Conservation (phyloP, 1,140 invertebrate genomes). For the Pachypsylla venusta region DNA sequence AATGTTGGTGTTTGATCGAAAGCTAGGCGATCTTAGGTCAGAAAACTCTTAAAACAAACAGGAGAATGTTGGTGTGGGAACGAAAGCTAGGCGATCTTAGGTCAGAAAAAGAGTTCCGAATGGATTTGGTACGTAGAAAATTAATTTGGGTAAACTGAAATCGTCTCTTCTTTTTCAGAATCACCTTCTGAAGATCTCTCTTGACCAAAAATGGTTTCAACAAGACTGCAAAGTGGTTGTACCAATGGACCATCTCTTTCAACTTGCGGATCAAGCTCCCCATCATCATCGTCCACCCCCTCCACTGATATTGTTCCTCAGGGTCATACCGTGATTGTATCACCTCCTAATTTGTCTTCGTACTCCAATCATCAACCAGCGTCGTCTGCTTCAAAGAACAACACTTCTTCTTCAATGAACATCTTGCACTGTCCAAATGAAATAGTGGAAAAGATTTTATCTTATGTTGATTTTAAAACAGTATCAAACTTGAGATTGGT, state of each 20-base stretch:
- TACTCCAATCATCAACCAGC: not conserved
- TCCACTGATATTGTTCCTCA: not conserved
- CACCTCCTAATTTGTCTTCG: not conserved
- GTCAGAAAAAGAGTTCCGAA: too few relatives aligned
- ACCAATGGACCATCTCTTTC: not conserved
- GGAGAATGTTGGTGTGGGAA: too few relatives aligned
- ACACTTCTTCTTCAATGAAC: conserved; percentile 12
- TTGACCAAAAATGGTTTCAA: too few relatives aligned
- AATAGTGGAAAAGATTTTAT: conserved; percentile 60
- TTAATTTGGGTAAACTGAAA: too few relatives aligned
- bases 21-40: too few relatives aligned
- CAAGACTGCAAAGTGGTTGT: conserved; percentile 5
- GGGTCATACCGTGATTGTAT: too few relatives aligned
- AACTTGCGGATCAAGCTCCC: not conserved
- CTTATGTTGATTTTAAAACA: conserved; percentile 55
- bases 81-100: too few relatives aligned
- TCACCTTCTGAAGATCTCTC: too few relatives aligned
- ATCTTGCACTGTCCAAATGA: conserved; percentile 59
- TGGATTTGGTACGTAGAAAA: too few relatives aligned
- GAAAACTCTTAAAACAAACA: too few relatives aligned
- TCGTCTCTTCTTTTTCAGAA: too few relatives aligned
- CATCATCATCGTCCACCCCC: not conserved
- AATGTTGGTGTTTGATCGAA: too few relatives aligned
- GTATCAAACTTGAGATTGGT: conserved; percentile 60
- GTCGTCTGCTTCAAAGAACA: not conserved